Conservation (phyloP, 2,113 vertebrate genomes). For the Anoura caudifer region DNA sequence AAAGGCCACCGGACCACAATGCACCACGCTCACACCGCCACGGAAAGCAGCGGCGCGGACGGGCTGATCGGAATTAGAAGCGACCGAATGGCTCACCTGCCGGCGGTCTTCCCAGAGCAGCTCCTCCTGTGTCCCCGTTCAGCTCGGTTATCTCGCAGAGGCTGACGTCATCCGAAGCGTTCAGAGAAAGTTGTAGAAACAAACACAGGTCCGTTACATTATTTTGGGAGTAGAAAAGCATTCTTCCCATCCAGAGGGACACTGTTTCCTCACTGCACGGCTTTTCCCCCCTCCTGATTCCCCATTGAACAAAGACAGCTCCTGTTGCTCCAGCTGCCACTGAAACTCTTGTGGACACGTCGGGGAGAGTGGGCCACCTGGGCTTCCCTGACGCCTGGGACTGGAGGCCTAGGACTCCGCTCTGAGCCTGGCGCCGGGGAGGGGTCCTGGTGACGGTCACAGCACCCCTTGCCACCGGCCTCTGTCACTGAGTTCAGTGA, state of each 20-base stretch:
- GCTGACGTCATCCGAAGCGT: slow-evolving; percentile 78
- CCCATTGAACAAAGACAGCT: background rate
- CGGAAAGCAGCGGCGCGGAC: background rate
- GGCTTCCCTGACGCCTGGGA: no score
- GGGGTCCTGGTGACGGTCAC: background rate
- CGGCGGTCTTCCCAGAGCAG: slow-evolving; percentile 94
- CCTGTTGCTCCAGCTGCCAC: background rate
- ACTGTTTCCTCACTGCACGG: background rate
- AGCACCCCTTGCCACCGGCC: background rate
- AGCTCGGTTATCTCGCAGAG: slow-evolving; percentile 89
- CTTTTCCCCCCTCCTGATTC: background rate
- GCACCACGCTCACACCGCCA: background rate
- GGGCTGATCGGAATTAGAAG: background rate
- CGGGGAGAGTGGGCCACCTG: background rate
- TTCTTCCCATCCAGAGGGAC: background rate
- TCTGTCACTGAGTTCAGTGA: background rate
- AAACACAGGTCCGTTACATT: slow-evolving; percentile 18
- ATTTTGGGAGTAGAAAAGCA: background rate
- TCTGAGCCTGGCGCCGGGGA: background rate
- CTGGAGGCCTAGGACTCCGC: background rate
- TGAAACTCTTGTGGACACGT: background rate
- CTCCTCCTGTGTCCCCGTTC: slow-evolving; percentile 94
- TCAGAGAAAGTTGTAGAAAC: slow-evolving; percentile 59
- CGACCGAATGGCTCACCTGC: slow-evolving; percentile 84
- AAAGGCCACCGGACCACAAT: background rate